Percentiles rank a stretch among this genome's conserved stretches.
phyloP scores from a whole-genome alignment of 2,797 vertebrate species.

The Sebastes vulpes region DNA sequence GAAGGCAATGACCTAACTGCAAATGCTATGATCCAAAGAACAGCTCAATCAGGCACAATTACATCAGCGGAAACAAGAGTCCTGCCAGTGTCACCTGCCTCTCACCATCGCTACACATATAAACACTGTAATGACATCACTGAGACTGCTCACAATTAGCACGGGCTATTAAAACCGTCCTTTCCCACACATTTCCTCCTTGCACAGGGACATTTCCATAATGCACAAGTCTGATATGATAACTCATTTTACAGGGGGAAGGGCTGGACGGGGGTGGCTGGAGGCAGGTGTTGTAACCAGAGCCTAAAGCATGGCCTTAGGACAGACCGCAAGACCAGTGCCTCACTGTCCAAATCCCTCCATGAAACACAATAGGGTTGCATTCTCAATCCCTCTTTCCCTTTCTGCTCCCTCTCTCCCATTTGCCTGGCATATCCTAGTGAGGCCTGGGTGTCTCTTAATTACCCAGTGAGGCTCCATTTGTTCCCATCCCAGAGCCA shows the following conservation, averaged over 20 bases:
- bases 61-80: conserved; percentile 64
- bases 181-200: conserved; percentile 41
- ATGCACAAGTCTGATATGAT: conserved; percentile 62
- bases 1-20: conserved; percentile 57
- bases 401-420: conserved; percentile 73
- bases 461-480: conserved; percentile 80
- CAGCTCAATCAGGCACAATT: conserved; percentile 48
- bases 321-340: conserved; percentile 80
- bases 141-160: conserved; percentile 39
- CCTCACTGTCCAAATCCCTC: conserved; percentile 85
- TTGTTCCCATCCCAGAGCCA: conserved; percentile 81
- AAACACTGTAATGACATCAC: conserved; percentile 59
- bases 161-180: conserved; percentile 35
- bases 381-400: conserved; percentile 81
- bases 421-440: conserved; percentile 80
- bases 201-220: conserved; percentile 32
- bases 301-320: conserved; percentile 80
- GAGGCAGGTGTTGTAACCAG: conserved; percentile 83
- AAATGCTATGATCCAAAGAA: conserved; percentile 47
- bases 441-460: conserved; percentile 83
- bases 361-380: conserved; percentile 88
- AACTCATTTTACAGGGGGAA: conserved; percentile 65
- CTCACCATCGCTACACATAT: conserved; percentile 45
- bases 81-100: conserved; percentile 54
- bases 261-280: conserved; percentile 49